Base-by-base conservation (phyloP, 2,113 vertebrate genomes). In the Paramormyrops kingsleyae region DNA sequence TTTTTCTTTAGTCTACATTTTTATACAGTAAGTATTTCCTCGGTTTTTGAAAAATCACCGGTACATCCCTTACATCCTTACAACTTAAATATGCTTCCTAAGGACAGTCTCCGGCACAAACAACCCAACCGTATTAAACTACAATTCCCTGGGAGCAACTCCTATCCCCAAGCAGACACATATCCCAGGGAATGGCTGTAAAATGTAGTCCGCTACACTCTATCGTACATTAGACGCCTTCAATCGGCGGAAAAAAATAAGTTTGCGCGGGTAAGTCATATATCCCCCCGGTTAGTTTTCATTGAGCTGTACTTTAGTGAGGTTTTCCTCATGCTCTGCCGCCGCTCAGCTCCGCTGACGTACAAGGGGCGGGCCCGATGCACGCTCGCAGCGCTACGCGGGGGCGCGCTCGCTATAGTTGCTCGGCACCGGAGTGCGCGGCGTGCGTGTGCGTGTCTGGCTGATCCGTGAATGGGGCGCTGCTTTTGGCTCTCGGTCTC, bases 401-500 rank as follows among this genome's bases (percentile, higher is more conserved):
- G 91, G 91, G 91, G 46, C 90, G 91, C 47, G 90, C 88, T 87
- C 90, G 27, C 91, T 90, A 88, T 93, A 92, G 93, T 91, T 93
- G 92, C 94, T 92, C 93, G 91, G 94, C 93, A 92, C 91, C 84
- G 47, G 84, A 27, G 27, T 53, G 49, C 12, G 50, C 49, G 49
- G 50, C n/a, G 89, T 90, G 90, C 88, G 89, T 92, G 90, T 85
- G 95, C 94, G 94, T 93, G 85, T 94, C 95, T 93, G 95, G 96
- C 92, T 93, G 93, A 92, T 92, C 93, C 91, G 93, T 96, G 95
- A 95, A 95, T 96, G 95, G 94, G 95, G 93, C 94, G 94, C 74
- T 80, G 74, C 74, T 80, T 39, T 42, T 39, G 94, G 94, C 94
- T 95, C 95, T 94, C 94, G 93, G 97, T 96, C 96, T 97, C 96